These are phyloP conservation scores for Deroptyus accipitrinus DNA, from an alignment of 2,113 vertebrate genomes.

Conservation along the genomic window DNA sequence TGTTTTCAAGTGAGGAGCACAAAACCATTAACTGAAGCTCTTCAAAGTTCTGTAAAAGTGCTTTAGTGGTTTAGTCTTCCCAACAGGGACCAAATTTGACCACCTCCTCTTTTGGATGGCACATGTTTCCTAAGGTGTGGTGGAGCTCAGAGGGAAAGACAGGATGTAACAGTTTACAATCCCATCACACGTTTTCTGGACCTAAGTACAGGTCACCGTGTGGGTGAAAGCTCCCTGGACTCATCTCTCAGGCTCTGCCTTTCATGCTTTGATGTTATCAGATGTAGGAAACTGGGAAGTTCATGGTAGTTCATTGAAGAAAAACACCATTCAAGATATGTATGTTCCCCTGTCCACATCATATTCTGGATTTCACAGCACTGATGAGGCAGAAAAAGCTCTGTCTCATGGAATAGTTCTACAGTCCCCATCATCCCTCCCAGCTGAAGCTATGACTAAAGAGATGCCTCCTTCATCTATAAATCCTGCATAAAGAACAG, in stretches of 20 bases:
- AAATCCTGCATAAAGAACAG: neutral
- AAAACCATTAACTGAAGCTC: constrained; percentile 19
- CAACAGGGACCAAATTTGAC: neutral
- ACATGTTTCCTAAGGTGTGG: neutral
- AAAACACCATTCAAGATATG: accelerated
- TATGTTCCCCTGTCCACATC: neutral
- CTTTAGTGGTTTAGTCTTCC: neutral
- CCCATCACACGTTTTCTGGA: neutral
- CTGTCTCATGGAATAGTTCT: neutral
- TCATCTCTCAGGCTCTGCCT: neutral
- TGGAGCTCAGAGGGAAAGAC: neutral
- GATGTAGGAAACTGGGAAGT: neutral
- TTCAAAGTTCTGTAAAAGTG: neutral
- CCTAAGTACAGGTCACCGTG: neutral
- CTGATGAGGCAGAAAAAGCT: neutral
- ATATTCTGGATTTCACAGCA: neutral
- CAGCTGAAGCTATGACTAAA: neutral
- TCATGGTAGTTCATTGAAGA: neutral
- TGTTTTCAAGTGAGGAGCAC: constrained; percentile 20
- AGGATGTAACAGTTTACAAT: neutral
- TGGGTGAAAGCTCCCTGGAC: neutral
- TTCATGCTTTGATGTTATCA: neutral
- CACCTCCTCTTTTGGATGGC: neutral
- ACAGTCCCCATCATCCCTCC: neutral
- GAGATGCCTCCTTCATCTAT: neutral